Percentiles rank a stretch among this genome's conserved stretches.
Evolutionary conservation across 2,888 invertebrate species (phyloP).

Genomic region (Limnephilus auricula): DNA sequence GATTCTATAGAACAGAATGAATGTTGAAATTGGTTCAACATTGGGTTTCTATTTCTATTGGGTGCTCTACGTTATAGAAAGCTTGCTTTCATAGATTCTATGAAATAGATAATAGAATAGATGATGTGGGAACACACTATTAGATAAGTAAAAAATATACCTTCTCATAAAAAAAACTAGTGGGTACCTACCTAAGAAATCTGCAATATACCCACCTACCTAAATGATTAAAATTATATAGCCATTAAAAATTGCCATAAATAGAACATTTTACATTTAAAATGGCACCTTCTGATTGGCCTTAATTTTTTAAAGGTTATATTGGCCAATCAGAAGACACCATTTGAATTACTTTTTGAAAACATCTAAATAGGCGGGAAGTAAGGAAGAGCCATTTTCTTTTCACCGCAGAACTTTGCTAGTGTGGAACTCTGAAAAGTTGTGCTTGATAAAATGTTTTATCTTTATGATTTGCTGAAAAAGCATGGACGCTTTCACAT

Average conservation of each 20-base stretch:
- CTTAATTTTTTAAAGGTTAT: neutral
- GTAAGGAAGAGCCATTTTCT: neutral
- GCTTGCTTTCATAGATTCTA: too few species aligned
- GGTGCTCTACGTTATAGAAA: too few species aligned
- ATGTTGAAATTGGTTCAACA: too few species aligned
- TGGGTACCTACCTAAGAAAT: neutral
- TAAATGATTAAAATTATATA: neutral
- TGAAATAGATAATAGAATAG: too few species aligned
- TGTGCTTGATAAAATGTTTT: slow-evolving; percentile 24
- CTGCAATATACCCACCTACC: neutral
- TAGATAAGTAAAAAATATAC: too few species aligned
- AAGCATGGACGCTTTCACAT: slow-evolving; percentile 19
- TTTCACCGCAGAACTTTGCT: neutral
- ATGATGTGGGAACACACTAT: too few species aligned
- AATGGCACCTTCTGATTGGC: neutral
- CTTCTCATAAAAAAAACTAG: too few species aligned
- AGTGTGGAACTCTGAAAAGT: neutral
- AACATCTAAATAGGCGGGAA: slow-evolving; percentile 1
- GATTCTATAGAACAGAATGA: too few species aligned
- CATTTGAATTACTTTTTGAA: neutral
- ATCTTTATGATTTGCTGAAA: slow-evolving; percentile 6
- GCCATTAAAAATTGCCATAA: neutral
- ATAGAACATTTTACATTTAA: neutral
- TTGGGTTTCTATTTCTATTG: too few species aligned
- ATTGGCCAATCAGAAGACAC: neutral